Base-by-base conservation (phyloP, 2,797 vertebrate species). In the Lagorchestes hirsutus region DNA sequence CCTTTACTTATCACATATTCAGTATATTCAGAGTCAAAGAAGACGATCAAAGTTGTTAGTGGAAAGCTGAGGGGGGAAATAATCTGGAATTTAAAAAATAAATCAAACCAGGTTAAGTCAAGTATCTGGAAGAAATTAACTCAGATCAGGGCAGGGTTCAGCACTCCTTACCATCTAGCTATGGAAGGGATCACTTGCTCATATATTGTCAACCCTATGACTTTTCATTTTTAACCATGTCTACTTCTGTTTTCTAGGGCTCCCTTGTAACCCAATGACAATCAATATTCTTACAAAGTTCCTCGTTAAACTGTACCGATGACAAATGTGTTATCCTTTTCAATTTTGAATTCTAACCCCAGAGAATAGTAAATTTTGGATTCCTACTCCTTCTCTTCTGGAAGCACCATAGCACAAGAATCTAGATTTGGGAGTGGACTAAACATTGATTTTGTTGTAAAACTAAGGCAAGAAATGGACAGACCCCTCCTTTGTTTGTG, bases 171-270 rank as follows among this genome's bases (percentile, higher is more conserved):
- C 22, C 74, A 50, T 28, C 8, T 46, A 87, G 22, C 24, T 50
- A 46, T 50, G 10, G 24, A 82, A 82, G 74, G 9, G 27, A 22
- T 27, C 50, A 3, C 24, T 46, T 87, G 9, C 24, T 87, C 40
- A 46, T 50, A 50, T 87, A 27, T 87, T 87, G 40, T 50, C 22
- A 87, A 12, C 22, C 74, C 40, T 10, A 50, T 50, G 40, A 87
- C 74, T 46, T 87, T 87, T 46, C 40, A 50, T 46, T 27, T 50
- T 87, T 87, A 46, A 54, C 4, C 90, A 54, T 56, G 27, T 29
- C 74, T 16, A 34, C 62, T 93, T 97, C 97, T 95, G 92, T 94
- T 96, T 96, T 96, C 91, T 95, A 93, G 93, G 90, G 54, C 52
- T 50, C n/a, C n/a, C 67, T 18, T 40, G n/a, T 24, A 46, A 46